Evolutionary conservation across 2,888 invertebrate species (phyloP).

Genomic region (Lagria hirta): DNA sequence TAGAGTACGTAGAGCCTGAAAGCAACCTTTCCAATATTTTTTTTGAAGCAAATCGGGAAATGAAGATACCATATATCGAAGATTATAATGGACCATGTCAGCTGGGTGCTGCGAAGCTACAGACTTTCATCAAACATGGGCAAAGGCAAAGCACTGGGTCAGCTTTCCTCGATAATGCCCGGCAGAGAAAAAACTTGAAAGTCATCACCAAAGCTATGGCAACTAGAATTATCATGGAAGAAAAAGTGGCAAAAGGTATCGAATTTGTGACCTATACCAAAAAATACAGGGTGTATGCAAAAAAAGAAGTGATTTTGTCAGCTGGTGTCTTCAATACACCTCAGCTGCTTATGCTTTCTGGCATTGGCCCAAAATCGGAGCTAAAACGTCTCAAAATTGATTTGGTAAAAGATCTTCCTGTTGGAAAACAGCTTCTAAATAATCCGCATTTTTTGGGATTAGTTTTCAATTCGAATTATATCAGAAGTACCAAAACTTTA

Average conservation of each 20-base stretch:
- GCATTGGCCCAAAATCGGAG: constrained; percentile 39
- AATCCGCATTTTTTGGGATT: constrained; percentile 36
- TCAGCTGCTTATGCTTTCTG: constrained; percentile 41
- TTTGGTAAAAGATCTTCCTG: constrained; percentile 36
- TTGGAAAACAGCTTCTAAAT: constrained; percentile 37
- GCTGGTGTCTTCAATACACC: constrained; percentile 73
- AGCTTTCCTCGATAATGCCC: constrained; percentile 60
- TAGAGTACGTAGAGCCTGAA: constrained; percentile 76
- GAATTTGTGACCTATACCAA: constrained; percentile 56
- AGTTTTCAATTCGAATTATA: constrained; percentile 19
- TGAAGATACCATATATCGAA: constrained; percentile 58
- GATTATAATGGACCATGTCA: constrained; percentile 66
- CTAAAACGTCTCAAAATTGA: constrained; percentile 32
- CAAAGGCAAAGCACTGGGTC: constrained; percentile 62
- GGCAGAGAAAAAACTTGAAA: constrained; percentile 59
- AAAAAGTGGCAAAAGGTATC: constrained; percentile 59
- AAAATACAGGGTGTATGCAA: constrained; percentile 56
- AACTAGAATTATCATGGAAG: constrained; percentile 56
- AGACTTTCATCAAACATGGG: constrained; percentile 63
- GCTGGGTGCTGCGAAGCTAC: constrained; percentile 64
- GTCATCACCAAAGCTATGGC: constrained; percentile 59
- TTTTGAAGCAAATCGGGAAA: constrained; percentile 60
- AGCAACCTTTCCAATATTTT: constrained; percentile 54
- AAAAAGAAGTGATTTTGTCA: constrained; percentile 70
- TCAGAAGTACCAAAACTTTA: constrained; percentile 5